Percentiles rank a stretch among this genome's conserved stretches.
Evolutionary conservation across 2,113 vertebrate genomes (phyloP).

Genomic region (Thamnaconus septentrionalis): DNA sequence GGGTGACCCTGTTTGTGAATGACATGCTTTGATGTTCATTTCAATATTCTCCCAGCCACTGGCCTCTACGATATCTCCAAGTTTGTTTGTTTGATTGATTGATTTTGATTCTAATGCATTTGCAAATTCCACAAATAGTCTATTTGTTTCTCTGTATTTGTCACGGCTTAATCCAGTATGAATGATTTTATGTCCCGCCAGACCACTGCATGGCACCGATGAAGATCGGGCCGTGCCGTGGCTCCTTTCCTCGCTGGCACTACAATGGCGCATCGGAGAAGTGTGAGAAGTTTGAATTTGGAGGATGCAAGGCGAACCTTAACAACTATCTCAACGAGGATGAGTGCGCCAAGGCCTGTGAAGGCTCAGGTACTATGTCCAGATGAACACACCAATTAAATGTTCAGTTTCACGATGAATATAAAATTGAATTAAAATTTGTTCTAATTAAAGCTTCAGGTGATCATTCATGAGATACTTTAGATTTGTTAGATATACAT

Average conservation of each 20-base stretch:
- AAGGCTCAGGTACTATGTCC: slow-evolving; percentile 44
- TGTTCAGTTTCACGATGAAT: no score
- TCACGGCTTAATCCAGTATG: neutral
- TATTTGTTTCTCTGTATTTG: no score
- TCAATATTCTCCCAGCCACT: no score
- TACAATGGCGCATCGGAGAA: slow-evolving; percentile 78
- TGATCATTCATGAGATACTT: no score
- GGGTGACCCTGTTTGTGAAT: neutral
- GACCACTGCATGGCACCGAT: slow-evolving; percentile 87
- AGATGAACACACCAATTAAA: neutral
- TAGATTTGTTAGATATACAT: no score
- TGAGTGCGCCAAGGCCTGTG: slow-evolving; percentile 85
- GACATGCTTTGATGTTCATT: no score
- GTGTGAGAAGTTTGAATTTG: slow-evolving; percentile 85
- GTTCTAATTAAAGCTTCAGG: no score
- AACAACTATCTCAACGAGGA: slow-evolving; percentile 87
- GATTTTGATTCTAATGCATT: no score
- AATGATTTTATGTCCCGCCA: slow-evolving; percentile 45
- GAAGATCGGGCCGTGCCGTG: slow-evolving; percentile 89
- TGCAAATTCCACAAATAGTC: no score
- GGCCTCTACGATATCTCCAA: neutral
- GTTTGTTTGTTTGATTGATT: no score
- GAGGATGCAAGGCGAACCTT: slow-evolving; percentile 88
- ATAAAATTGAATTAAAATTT: no score
- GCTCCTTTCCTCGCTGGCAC: slow-evolving; percentile 89